These are phyloP conservation scores for Clostera curtula DNA, from an alignment of 2,888 invertebrate genomes.

Conservation along the genomic window DNA sequence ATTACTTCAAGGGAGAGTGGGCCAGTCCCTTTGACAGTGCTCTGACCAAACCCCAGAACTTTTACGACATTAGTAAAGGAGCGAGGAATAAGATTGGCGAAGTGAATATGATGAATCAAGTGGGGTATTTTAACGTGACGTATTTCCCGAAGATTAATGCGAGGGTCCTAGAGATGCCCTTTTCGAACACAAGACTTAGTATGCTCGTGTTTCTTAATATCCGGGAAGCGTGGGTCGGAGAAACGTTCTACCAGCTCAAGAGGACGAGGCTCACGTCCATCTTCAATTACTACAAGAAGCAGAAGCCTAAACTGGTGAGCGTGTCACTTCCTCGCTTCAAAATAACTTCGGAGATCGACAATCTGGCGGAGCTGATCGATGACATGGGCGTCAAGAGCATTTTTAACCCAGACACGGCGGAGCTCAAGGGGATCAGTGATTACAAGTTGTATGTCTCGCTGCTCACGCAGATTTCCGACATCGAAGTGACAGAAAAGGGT, in stretches of 20 bases:
- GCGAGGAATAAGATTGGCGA: constrained; percentile 18
- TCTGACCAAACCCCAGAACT: constrained; percentile 27
- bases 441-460: constrained; percentile 37
- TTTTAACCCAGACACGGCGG: constrained; percentile 39
- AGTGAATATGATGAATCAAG: constrained; percentile 49
- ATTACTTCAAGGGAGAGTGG: constrained; percentile 44
- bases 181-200: constrained; percentile 25
- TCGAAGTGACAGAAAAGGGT: constrained; percentile 44
- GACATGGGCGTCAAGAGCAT: constrained; percentile 53
- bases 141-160: constrained; percentile 33
- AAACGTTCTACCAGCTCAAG: constrained; percentile 39
- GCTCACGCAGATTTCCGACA: constrained; percentile 39
- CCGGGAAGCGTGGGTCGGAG: constrained; percentile 21
- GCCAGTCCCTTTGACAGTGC: constrained; percentile 34
- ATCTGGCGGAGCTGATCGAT: constrained; percentile 40
- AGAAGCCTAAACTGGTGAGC: constrained; percentile 27
- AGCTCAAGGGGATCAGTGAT: constrained; percentile 40
- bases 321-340: constrained; percentile 47
- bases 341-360: constrained; percentile 34
- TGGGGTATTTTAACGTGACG: constrained; percentile 35
- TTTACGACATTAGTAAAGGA: constrained; percentile 23
- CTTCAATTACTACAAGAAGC: constrained; percentile 30
- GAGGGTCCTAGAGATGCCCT: constrained; percentile 42
- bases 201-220: constrained; percentile 46
- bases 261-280: constrained; percentile 34